These are phyloP conservation scores for Ceyx melanurus DNA, from an alignment of 2,113 vertebrate species.

Conservation along the genomic window DNA sequence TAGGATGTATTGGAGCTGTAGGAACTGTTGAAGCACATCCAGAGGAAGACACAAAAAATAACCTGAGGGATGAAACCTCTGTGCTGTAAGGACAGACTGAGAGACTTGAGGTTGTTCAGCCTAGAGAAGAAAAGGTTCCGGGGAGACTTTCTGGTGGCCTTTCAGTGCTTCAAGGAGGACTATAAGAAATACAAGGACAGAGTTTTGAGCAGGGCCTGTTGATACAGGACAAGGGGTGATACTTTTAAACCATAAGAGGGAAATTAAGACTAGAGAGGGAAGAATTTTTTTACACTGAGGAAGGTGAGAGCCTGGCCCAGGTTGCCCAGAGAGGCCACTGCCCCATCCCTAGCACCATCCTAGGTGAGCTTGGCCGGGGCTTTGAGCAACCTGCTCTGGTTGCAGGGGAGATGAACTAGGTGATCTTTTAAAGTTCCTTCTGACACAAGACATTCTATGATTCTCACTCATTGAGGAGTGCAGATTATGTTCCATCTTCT, in stretches of 20 bases:
- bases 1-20: neutral
- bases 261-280: neutral
- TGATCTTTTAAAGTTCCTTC: neutral
- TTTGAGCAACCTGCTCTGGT: neutral
- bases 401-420: neutral
- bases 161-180: neutral
- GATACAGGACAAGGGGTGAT: neutral
- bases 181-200: neutral
- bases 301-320: neutral
- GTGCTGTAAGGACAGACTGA: neutral
- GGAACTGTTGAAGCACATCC: neutral
- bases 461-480: neutral
- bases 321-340: neutral
- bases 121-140: neutral
- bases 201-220: neutral
- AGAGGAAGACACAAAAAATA: neutral
- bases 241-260: neutral
- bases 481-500: rapidly evolving
- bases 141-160: neutral
- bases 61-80: neutral
- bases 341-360: neutral
- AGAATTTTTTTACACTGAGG: neutral
- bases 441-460: neutral
- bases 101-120: neutral
- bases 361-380: neutral